Conservation (phyloP, 2,888 invertebrate genomes). For the Buathra laborator region DNA sequence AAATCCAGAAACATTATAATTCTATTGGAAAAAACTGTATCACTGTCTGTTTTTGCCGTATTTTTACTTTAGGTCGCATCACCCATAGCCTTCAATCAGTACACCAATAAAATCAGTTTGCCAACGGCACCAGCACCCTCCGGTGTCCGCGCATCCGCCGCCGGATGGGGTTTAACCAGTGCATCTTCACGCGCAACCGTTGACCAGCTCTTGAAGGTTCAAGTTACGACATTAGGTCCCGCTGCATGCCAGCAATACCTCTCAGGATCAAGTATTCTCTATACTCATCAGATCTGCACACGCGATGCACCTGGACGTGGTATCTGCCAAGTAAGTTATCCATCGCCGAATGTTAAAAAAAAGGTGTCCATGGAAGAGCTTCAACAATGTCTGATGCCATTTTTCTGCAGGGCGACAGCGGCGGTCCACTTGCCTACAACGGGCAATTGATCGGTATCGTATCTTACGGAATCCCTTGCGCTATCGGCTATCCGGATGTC, state of each 20-base stretch:
- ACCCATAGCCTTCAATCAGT: constrained; percentile 8
- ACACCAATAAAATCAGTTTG: constrained; percentile 37
- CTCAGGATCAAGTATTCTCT: not conserved
- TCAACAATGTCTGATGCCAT: not conserved
- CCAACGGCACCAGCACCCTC: constrained; percentile 12
- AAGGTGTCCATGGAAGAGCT: too few relatives aligned
- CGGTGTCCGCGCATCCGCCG: constrained; percentile 9
- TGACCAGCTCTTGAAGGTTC: constrained; percentile 31
- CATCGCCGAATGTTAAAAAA: not conserved
- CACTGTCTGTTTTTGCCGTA: not conserved
- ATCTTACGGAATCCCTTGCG: constrained; percentile 68
- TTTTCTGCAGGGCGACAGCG: constrained; percentile 64
- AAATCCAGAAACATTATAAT: not conserved
- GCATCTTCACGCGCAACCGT: not conserved
- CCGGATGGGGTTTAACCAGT: constrained; percentile 57
- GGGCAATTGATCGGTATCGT: constrained; percentile 67
- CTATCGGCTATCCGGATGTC: constrained; percentile 65
- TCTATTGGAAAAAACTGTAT: not conserved
- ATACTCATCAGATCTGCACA: not conserved
- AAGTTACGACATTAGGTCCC: constrained; percentile 24
- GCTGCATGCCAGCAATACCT: constrained; percentile 21
- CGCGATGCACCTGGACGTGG: constrained; percentile 3
- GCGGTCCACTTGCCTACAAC: constrained; percentile 63
- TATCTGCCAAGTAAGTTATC: constrained; percentile 46
- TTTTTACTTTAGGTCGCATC: constrained; percentile 38